Evolutionary conservation across 2,113 vertebrate genomes (phyloP).

Genomic region (Pseudorasbora parva): DNA sequence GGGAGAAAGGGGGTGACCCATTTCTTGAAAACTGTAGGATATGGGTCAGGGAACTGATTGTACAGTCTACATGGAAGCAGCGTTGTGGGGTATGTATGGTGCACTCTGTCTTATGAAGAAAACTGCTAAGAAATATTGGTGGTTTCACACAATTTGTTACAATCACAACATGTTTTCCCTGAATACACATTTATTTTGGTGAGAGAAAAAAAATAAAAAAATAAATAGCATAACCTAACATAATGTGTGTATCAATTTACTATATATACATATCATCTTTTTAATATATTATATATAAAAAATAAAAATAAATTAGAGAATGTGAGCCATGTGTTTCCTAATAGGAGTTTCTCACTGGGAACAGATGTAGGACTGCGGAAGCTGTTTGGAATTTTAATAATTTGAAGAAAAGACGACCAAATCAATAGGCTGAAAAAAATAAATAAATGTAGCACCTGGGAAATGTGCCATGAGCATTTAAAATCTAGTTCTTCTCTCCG

Average conservation of each 20-base stretch:
- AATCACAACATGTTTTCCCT: neutral
- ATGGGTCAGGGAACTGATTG: slow-evolving; percentile 14
- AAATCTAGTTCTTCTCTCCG: neutral
- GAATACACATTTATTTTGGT: neutral
- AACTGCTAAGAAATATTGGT: neutral
- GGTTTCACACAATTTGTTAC: neutral
- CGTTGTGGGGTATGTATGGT: neutral
- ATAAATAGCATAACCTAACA: neutral
- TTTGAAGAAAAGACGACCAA: neutral
- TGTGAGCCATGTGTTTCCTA: too few species aligned
- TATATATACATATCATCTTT: neutral
- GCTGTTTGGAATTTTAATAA: neutral
- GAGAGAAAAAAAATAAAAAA: neutral
- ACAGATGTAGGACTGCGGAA: neutral
- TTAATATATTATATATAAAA: neutral
- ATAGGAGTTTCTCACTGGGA: neutral
- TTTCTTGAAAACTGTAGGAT: neutral
- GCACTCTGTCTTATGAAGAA: neutral
- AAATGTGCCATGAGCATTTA: slow-evolving; percentile 28
- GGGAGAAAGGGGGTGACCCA: neutral
- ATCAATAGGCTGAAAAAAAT: neutral
- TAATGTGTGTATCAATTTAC: neutral
- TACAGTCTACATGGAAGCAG: neutral
- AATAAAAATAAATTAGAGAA: too few species aligned
- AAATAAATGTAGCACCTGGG: neutral